Evolutionary conservation across 1,140 invertebrate species (phyloP), one percentile per base, ranked within the genome.

Genomic region (Drosophila orena): DNA sequence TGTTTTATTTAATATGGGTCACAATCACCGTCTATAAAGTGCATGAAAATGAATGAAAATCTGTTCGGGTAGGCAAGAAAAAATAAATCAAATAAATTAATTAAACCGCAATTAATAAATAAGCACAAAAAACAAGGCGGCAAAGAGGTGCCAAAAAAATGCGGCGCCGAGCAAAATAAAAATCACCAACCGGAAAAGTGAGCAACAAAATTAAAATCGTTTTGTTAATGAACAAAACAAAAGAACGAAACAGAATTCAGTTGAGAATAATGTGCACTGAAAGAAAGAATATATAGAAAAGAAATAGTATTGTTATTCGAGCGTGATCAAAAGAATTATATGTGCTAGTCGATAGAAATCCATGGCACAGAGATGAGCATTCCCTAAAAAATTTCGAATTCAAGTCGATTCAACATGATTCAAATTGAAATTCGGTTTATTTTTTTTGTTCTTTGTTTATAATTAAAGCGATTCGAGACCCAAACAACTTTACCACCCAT

Each of bases 81-180:
- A 50, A 52, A 22, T 64, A 64, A 49, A 64, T 74, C 38, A 75
- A 43, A 66, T 47, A 66, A 58, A 66, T 66, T 53, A 66, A 66
- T 58, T 58, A 58, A 75, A 42, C 24, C 22, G 60, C 60, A 56
- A 65, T 75, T 75, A 55, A 75, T 35, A 75, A 75, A 58, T 53
- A 72, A 40, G 47, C 71, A 15, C 49, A 24, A 40, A 46, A 61
- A 46, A 30, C 2, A 40, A 38, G 40, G 30, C 66, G 24, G 20
- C 3, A 47, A 47, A 34, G 20, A 70, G 64, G 40, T 47, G 66
- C 17, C 64, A 35, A 47, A n/a, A n/a, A 47, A 44, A 17, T 64
- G 53, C 60, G 60, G 71, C 60, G 71, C 53, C 72, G 64, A 75
- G 71, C 71, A 44, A 75, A 74, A 64, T 35, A 56, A 40, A 56